A percentile compares a stretch with the other conserved stretches of the same genome.
Conservation (phyloP, 1,140 invertebrate genomes). For the honey bee (Apis mellifera) region Amel_HAv3.1 CM009935.2:11735501-11736000, state of each 20-base stretch:
- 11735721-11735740: too few species aligned
- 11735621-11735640: not conserved
- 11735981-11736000: too few species aligned
- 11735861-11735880: slow-evolving; percentile 17
- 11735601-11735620: too few species aligned
- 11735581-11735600: too few species aligned
- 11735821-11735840: not conserved
- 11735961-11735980: not conserved
- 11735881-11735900: not conserved
- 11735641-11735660: not conserved
- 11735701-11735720: not conserved
- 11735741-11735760: too few species aligned
- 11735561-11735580: too few species aligned
- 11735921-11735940: not conserved
- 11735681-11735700: not conserved
- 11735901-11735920: not conserved
- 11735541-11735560: too few species aligned
- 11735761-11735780: not conserved
- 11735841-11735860: not conserved
- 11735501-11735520: too few species aligned
- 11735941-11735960: too few species aligned
- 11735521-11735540: too few species aligned
- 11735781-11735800: not conserved
- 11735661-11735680: not conserved
- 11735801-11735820: not conserved